Conservation (phyloP, 2,888 invertebrate genomes). For the Falcaria lacertinaria region DNA sequence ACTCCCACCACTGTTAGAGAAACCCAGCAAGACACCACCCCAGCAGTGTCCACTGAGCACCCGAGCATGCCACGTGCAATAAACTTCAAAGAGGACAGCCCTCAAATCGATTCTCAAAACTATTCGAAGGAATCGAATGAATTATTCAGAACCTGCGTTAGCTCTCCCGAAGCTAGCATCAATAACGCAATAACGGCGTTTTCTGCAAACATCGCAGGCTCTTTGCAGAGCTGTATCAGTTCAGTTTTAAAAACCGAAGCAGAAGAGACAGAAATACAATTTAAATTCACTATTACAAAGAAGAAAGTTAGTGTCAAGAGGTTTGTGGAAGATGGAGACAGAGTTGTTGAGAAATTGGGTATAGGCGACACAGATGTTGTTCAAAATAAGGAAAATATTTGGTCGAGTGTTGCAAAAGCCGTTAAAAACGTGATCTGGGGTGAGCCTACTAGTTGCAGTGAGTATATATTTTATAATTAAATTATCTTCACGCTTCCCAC, state of each 20-base stretch:
- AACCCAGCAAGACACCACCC: conserved; percentile 52
- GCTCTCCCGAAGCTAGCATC: conserved; percentile 39
- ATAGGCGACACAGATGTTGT: conserved; percentile 35
- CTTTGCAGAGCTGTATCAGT: conserved; percentile 59
- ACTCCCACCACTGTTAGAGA: conserved; percentile 49
- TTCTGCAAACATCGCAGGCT: conserved; percentile 60
- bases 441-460: conserved; percentile 42
- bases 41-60: conserved; percentile 49
- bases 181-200: conserved; percentile 56
- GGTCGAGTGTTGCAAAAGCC: conserved; percentile 64
- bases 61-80: conserved; percentile 61
- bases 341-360: conserved; percentile 30
- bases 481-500: too few relatives aligned
- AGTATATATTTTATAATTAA: conserved; percentile 25
- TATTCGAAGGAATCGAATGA: conserved; percentile 58
- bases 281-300: conserved; percentile 69
- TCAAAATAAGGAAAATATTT: conserved; percentile 61
- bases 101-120: conserved; percentile 41
- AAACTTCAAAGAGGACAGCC: conserved; percentile 70
- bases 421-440: conserved; percentile 72
- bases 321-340: conserved; percentile 36
- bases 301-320: conserved; percentile 60
- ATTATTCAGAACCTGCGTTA: conserved; percentile 59
- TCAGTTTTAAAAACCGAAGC: conserved; percentile 55
- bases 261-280: conserved; percentile 71